These are phyloP conservation scores for Pungitius pungitius DNA, from an alignment of 2,113 vertebrate species.

Conservation along the genomic window DNA sequence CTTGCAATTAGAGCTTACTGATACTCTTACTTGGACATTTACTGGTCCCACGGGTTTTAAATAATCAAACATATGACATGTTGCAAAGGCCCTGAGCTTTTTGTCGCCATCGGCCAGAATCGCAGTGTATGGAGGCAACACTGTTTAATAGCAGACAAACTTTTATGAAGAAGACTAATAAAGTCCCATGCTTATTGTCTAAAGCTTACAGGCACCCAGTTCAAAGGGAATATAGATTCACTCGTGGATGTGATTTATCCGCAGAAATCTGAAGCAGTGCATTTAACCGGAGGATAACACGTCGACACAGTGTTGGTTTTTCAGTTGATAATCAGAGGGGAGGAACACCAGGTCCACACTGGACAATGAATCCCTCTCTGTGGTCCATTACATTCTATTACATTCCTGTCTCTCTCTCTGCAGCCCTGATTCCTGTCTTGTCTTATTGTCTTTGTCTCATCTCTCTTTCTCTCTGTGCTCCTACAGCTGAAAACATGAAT, in stretches of 20 bases:
- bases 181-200: constrained; percentile 11
- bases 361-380: constrained; percentile 33
- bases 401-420: constrained; percentile 4
- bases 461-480: constrained; percentile 38
- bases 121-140: not conserved
- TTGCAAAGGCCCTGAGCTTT: constrained; percentile 7
- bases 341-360: constrained; percentile 38
- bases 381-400: constrained; percentile 29
- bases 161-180: constrained; percentile 1
- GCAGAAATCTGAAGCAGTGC: constrained; percentile 27
- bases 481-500: constrained; percentile 72
- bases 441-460: constrained; percentile 42
- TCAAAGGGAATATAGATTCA: not conserved
- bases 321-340: constrained; percentile 45
- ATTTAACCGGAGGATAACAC: constrained; percentile 33
- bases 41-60: not conserved
- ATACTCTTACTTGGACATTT: not conserved
- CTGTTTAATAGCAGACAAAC: not conserved
- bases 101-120: not conserved
- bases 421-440: constrained; percentile 9
- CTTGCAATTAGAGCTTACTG: not conserved
- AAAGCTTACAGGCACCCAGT: not conserved
- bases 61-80: not conserved
- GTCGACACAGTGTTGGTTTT: constrained; percentile 27
- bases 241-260: not conserved